Evolutionary conservation across 2,888 invertebrate species (phyloP), one percentile per base, ranked within the genome.

Genomic region (Balanococcus diminutus): DNA sequence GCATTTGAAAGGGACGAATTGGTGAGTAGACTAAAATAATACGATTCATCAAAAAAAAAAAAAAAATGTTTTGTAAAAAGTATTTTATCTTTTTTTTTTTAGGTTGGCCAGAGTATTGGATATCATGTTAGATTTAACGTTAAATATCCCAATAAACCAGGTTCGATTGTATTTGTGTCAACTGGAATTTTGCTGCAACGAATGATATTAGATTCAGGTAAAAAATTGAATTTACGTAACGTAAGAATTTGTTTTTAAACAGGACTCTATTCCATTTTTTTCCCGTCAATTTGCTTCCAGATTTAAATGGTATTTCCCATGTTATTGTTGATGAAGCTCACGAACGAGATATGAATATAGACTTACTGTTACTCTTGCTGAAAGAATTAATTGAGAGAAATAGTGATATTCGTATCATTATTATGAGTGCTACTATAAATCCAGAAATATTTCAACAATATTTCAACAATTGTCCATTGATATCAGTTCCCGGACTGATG

Each of bases 401-500:
- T 89, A 90, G 91, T 0, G 87, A 90, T 0, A 88, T 95, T 1
- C 93, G 92, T 88, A 88, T 95, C 0, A 89, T 94, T 2, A 89
- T 95, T 0, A 95, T 95, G 95, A 95, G 94, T 87, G 95, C 95
- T 0, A 94, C 95, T 0, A 90, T 95, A 9, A 93, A 94, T 87
- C 91, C 92, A 0, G 90, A 91, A 3, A 90, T 93, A 2, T 94
- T 94, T 88, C 92, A 92, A 88, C 39, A 46, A 25, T 85, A 85
- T 32, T 92, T 92, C 86, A 88, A 89, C 25, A 88, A 89, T 82
- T 90, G 90, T 2, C 88, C 89, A 2, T 87, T 90, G 11, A 88
- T 91, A 39, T 88, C 90, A 81, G 89, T 91, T n/a, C 92, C 92
- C 0, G 94, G 93, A 0, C 91, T 92, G 61, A 91, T 92, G 0